Evolutionary conservation across 2,888 invertebrate genomes (phyloP), one percentile per base, ranked within the genome.

Genomic region (Parelbella ahira): DNA sequence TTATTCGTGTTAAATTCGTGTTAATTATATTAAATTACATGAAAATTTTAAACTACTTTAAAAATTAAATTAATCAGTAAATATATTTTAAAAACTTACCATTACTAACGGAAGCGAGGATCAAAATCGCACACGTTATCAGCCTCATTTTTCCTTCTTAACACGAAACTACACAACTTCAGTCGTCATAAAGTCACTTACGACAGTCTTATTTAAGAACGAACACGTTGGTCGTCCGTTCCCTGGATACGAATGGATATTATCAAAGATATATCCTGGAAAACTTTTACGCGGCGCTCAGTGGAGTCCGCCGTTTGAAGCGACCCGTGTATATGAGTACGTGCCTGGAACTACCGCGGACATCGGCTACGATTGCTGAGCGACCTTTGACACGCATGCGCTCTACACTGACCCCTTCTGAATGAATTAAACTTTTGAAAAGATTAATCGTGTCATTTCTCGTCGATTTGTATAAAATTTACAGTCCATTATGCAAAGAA

Each of bases 351-450:
- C 78, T 77, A 70, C 63, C 51, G 61, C 48, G 56, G 48, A 57
- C 57, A 58, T 55, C 53, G 55, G 54, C 44, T 50, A 50, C 53
- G 56, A 54, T 54, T 57, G 49, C 54, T 58, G 58, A 55, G 45
- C 56, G 56, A 68, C 68, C 68, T 68, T 54, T 67, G 62, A 63
- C 68, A 71, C 80, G 80, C 80, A 77, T 78, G 78, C 77, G 80
- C 70, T 47, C 43, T 51, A 44, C 47, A 20, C 29, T 51, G 58
- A 58, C 54, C 54, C 43, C 30, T 25, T 28, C 36, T 25, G 37
- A 32, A 24, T 39, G 19, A 32, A 39, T 39, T 37, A 39, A 39
- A 39, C 24, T 39, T 39, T 39, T 9, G 19, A 38, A 39, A 37
- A 37, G 28, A 39, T 39, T 39, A 39, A 39, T 32, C 32, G 29